phyloP scores from a whole-genome alignment of 2,113 vertebrate species.

The Morone chrysops region DNA sequence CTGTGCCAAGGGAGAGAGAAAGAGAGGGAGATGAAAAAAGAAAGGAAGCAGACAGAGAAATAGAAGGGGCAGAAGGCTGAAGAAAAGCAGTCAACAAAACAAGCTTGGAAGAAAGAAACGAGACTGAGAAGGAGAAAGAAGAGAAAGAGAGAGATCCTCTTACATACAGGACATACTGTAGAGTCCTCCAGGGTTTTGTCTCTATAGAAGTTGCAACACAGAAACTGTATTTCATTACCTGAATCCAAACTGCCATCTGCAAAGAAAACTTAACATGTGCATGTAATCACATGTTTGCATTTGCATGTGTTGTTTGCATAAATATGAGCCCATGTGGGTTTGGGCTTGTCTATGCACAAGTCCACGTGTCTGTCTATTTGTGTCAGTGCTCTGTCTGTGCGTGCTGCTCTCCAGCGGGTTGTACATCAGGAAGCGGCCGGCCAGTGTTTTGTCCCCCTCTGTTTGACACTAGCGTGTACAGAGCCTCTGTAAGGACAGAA shows the following conservation, averaged over 20 bases:
- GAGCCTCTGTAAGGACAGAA: conserved; percentile 73
- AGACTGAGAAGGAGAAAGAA: conserved; percentile 39
- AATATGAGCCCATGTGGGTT: conserved; percentile 5
- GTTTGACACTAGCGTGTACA: conserved; percentile 70
- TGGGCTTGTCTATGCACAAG: not conserved
- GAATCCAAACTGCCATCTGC: conserved; percentile 49
- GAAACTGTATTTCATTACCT: conserved; percentile 67
- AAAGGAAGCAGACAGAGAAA: conserved; percentile 61
- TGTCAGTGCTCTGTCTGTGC: not conserved
- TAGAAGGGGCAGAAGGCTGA: conserved; percentile 63
- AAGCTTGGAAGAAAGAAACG: conserved; percentile 48
- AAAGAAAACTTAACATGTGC: conserved; percentile 22
- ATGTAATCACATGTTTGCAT: conserved; percentile 37
- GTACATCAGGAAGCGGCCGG: conserved; percentile 60
- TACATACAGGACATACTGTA: conserved; percentile 62
- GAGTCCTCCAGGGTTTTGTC: conserved; percentile 66
- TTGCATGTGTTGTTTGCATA: conserved; percentile 11
- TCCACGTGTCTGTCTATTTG: conserved; percentile 22
- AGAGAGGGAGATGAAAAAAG: conserved; percentile 37
- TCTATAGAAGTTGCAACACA: conserved; percentile 48
- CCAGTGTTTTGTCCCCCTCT: conserved; percentile 58
- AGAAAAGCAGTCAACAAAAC: conserved; percentile 75
- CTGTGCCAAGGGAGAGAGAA: conserved; percentile 65
- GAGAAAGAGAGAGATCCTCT: conserved; percentile 65
- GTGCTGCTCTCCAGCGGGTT: conserved; percentile 29